phyloP scores from a whole-genome alignment of 2,797 vertebrate species.

The Carcharodon carcharias region DNA sequence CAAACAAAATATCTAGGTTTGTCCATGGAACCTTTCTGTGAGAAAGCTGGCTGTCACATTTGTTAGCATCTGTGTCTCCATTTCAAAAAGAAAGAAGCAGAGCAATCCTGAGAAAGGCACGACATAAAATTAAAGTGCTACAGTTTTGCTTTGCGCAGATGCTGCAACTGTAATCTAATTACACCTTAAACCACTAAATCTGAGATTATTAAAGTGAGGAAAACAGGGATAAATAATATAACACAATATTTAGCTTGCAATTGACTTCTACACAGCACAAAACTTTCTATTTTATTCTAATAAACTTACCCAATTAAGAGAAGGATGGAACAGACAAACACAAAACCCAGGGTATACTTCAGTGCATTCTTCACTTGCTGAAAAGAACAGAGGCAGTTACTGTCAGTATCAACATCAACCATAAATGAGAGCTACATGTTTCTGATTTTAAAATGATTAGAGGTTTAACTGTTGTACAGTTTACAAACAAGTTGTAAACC shows the following conservation, averaged over 20 bases:
- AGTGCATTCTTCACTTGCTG: constrained; percentile 91
- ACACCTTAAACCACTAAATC: neutral
- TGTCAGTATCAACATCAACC: neutral
- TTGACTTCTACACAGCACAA: neutral
- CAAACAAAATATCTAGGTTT: neutral
- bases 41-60: neutral
- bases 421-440: too few relatives aligned
- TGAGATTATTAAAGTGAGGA: neutral
- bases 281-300: neutral
- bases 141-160: neutral
- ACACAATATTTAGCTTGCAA: neutral
- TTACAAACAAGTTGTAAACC: neutral
- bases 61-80: neutral
- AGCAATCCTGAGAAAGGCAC: neutral
- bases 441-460: neutral
- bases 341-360: constrained; percentile 87
- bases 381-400: constrained; percentile 51
- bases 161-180: neutral
- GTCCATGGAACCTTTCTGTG: neutral
- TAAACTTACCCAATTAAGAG: constrained; percentile 89
- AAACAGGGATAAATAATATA: neutral
- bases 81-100: neutral
- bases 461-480: neutral
- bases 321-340: constrained; percentile 75
- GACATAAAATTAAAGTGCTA: neutral